Conservation (phyloP, 2,797 vertebrate species). For the Sebastiscus tertius region DNA sequence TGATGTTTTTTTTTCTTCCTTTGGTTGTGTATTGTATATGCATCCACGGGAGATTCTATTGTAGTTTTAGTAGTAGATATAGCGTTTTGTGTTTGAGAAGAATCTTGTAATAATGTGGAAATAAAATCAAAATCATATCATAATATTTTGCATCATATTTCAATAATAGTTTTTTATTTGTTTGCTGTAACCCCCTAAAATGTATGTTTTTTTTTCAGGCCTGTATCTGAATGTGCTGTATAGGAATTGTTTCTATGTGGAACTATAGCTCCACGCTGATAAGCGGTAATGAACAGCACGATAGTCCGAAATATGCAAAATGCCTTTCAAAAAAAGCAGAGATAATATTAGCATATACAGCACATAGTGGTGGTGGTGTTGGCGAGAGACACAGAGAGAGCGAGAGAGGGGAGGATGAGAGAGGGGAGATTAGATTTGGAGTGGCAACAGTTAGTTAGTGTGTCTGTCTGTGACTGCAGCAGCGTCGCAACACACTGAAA, state of each 20-base stretch:
- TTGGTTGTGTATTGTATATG: neutral
- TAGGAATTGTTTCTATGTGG: slow-evolving; percentile 14
- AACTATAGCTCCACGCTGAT: slow-evolving; percentile 30
- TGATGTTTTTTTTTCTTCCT: neutral
- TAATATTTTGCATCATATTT: neutral
- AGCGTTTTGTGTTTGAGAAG: neutral
- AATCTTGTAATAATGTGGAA: neutral
- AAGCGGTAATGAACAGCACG: slow-evolving; percentile 42
- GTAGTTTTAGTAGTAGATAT: neutral
- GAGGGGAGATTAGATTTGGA: slow-evolving; percentile 62
- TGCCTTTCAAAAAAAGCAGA: slow-evolving; percentile 73
- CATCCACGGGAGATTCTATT: neutral
- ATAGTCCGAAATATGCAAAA: slow-evolving; percentile 53
- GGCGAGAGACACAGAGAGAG: neutral
- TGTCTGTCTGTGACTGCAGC: slow-evolving; percentile 74
- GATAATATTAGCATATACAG: slow-evolving; percentile 67
- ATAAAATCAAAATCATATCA: neutral
- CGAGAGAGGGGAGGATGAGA: slow-evolving; percentile 24
- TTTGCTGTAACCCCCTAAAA: neutral
- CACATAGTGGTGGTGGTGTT: slow-evolving; percentile 16
- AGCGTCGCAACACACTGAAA: slow-evolving; percentile 85
- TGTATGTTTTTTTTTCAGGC: neutral
- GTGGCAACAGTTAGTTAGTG: slow-evolving; percentile 63
- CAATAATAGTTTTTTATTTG: neutral
- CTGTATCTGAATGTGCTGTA: slow-evolving; percentile 2